phyloP scores from a whole-genome alignment of 2,113 vertebrate genomes.

The Gobius niger region DNA sequence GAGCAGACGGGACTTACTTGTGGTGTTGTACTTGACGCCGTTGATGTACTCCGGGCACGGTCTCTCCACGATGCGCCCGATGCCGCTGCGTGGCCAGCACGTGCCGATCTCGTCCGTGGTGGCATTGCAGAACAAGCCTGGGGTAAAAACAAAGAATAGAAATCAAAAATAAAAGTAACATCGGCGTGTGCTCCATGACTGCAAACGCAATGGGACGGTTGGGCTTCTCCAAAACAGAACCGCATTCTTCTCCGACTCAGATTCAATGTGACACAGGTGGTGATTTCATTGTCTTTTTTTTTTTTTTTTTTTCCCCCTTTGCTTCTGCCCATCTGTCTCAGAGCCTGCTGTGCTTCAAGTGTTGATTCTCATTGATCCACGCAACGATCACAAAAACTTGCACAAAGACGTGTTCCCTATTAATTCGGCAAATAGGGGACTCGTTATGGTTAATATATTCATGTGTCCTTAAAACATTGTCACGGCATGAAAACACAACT shows the following conservation, averaged over 20 bases:
- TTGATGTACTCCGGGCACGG: constrained; percentile 96
- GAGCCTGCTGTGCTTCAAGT: background rate
- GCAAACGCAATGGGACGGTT: too few species aligned
- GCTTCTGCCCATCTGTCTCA: background rate
- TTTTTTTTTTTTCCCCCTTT: background rate
- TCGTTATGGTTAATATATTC: too few species aligned
- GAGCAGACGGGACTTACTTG: constrained; percentile 82
- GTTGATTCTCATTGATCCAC: background rate
- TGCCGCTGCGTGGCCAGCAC: constrained; percentile 91
- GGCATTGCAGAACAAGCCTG: constrained; percentile 89
- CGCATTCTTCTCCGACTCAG: too few species aligned
- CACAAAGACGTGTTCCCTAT: too few species aligned
- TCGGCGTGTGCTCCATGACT: too few species aligned
- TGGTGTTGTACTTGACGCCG: constrained; percentile 97
- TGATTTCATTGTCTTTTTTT: background rate
- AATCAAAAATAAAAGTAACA: too few species aligned
- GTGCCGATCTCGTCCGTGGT: constrained; percentile 96
- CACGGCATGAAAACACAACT: too few species aligned
- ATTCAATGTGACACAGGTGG: too few species aligned
- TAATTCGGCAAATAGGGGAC: too few species aligned
- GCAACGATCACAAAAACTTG: too few species aligned
- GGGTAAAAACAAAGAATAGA: background rate
- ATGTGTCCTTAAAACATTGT: too few species aligned
- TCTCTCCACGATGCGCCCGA: constrained; percentile 87
- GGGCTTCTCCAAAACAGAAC: too few species aligned